Evolutionary conservation across 2,797 vertebrate genomes (phyloP).

Genomic region (Lagodon rhomboides): DNA sequence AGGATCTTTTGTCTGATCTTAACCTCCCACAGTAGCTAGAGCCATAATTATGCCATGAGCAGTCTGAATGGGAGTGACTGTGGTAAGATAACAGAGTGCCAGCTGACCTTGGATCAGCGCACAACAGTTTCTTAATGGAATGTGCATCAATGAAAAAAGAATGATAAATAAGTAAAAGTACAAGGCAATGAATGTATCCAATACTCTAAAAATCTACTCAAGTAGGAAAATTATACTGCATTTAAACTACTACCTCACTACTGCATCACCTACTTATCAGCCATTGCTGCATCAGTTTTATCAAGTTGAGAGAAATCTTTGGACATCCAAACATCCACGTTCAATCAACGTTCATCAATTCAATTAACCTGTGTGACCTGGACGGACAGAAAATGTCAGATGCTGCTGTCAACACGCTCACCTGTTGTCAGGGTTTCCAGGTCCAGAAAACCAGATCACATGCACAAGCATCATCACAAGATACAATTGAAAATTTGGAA

Average conservation of each 20-base stretch:
- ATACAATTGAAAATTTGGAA: too few relatives aligned
- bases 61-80: background rate
- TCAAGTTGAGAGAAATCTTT: background rate
- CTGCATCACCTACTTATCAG: background rate
- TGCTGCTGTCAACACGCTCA: slow-evolving; percentile 49
- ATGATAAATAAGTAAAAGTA: background rate
- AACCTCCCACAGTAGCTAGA: background rate
- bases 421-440: slow-evolving; percentile 41
- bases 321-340: background rate
- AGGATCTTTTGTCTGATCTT: background rate
- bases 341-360: too few relatives aligned
- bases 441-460: too few relatives aligned
- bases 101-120: background rate
- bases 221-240: too few relatives aligned
- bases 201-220: too few relatives aligned
- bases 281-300: background rate
- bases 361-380: slow-evolving; percentile 25
- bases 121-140: background rate
- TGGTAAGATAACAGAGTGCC: background rate
- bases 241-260: too few relatives aligned
- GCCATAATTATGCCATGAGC: background rate
- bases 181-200: background rate
- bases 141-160: background rate
- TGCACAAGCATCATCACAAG: too few relatives aligned
- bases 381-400: slow-evolving; percentile 40